A percentile compares a stretch with the other conserved stretches of the same genome.
phyloP scores from a whole-genome alignment of 2,113 vertebrate genomes.

The Lepisosteus osseus region DNA sequence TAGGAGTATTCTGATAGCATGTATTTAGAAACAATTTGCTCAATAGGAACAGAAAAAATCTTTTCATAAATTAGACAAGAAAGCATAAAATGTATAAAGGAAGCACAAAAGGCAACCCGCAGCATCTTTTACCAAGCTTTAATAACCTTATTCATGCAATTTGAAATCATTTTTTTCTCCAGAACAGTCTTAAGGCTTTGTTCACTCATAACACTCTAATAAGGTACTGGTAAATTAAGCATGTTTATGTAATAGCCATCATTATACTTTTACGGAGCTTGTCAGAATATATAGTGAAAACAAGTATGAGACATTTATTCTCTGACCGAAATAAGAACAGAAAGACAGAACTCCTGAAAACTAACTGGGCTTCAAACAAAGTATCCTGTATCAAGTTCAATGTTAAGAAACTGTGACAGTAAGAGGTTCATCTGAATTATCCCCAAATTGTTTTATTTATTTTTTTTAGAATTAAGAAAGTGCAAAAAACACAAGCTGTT shows the following conservation, averaged over 20 bases:
- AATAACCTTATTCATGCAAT: conserved; percentile 71
- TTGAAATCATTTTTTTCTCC: conserved; percentile 61
- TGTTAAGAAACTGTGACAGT: not conserved
- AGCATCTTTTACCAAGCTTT: conserved; percentile 65
- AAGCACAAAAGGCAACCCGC: conserved; percentile 74
- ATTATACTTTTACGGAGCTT: conserved; percentile 29
- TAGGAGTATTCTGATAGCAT: conserved; percentile 77
- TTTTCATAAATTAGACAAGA: conserved; percentile 65
- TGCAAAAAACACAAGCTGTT: too few species aligned
- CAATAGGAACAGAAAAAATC: conserved; percentile 54
- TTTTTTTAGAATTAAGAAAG: too few species aligned
- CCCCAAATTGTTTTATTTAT: too few species aligned
- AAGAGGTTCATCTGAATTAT: too few species aligned
- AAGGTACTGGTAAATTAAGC: conserved; percentile 51
- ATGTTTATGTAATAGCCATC: conserved; percentile 45
- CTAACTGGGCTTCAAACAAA: not conserved
- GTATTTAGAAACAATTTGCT: conserved; percentile 75
- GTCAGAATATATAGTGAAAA: conserved; percentile 21
- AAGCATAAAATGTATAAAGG: conserved; percentile 66
- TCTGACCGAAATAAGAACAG: conserved; percentile 1
- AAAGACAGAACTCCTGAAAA: not conserved
- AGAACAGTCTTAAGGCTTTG: conserved; percentile 62
- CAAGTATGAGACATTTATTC: conserved; percentile 5
- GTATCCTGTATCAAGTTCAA: not conserved
- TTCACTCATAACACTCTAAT: conserved; percentile 61